Base-by-base conservation (phyloP, 2,113 vertebrate genomes). In the Brienomyrus longianalis region DNA sequence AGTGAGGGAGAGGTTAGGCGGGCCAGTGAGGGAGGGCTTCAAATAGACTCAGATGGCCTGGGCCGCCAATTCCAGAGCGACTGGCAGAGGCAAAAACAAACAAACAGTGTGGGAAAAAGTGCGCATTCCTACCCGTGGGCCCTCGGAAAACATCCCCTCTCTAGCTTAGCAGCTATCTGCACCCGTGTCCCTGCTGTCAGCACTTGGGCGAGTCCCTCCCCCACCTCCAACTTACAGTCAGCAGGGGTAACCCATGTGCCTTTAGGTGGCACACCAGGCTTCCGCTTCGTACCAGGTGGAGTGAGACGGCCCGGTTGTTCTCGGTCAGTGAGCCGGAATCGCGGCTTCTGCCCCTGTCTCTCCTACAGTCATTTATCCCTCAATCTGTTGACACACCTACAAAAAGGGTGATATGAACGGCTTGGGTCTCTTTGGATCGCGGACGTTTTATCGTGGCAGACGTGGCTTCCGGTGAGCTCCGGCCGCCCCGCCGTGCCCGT, bases 51-150 rank as follows among this genome's bases (percentile, higher is more conserved):
- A 3, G 8, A 66, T 7, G 7, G n/a, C 3, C 2, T 17, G n/a
- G n/a, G n/a, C 62, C 93, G 93, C 93, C 77, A 52, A 89, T 94
- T 94, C 95, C 93, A 93, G 92, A 94, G 87, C 92, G 83, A 88
- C 92, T 90, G 89, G 92, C 91, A 92, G 92, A 92, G 23, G 77
- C 66, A 80, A 74, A 94, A 94, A 93, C 92, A 91, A 94, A 93
- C 92, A 91, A 95, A 94, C 94, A 94, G 93, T 93, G 93, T 95
- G 95, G 93, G 94, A 94, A 95, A 94, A 89, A 88, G 47, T 47
- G 52, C 93, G 93, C 94, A 95, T 95, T 96, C 93, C 93, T 94
- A 93, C 94, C 92, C 92, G 93, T 93, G 93, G 93, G 93, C 95
- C 92, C 93, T 52, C 84, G 90, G 91, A 90, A 17, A 17, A 70